Conservation (phyloP, 2,888 invertebrate species). For the Hymenopus coronatus region DNA sequence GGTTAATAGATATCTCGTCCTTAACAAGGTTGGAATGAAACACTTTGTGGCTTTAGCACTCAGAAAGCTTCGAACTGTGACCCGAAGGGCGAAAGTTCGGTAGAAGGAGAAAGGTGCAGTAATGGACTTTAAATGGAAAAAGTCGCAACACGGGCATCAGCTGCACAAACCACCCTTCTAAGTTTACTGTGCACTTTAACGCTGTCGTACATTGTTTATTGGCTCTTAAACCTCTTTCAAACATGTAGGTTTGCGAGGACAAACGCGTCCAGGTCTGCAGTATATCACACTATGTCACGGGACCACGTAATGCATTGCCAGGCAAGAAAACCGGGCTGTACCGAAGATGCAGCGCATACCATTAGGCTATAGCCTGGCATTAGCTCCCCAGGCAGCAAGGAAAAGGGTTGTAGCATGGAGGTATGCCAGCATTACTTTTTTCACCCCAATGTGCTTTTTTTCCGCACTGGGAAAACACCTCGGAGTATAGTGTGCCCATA, state of each 20-base stretch:
- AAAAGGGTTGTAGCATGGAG: neutral
- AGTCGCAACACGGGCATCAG: neutral
- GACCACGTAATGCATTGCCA: neutral
- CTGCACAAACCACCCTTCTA: neutral
- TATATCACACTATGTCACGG: neutral
- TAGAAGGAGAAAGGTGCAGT: neutral
- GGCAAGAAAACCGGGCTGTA: neutral
- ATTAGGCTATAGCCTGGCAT: neutral
- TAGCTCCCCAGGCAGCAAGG: neutral
- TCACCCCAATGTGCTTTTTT: neutral
- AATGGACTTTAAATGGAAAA: neutral
- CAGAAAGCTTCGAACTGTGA: too few relatives aligned
- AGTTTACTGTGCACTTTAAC: neutral
- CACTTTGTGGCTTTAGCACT: too few relatives aligned
- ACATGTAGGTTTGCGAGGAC: neutral
- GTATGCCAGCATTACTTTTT: neutral
- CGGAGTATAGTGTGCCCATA: neutral
- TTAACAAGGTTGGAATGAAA: too few relatives aligned
- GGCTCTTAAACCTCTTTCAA: neutral
- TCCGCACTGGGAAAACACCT: neutral
- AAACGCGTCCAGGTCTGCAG: neutral
- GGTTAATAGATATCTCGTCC: too few relatives aligned
- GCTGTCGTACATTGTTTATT: neutral
- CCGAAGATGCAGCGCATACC: neutral
- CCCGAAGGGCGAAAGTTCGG: too few relatives aligned